phyloP scores from a whole-genome alignment of 2,113 vertebrate species.

The Xenus cinereus region DNA sequence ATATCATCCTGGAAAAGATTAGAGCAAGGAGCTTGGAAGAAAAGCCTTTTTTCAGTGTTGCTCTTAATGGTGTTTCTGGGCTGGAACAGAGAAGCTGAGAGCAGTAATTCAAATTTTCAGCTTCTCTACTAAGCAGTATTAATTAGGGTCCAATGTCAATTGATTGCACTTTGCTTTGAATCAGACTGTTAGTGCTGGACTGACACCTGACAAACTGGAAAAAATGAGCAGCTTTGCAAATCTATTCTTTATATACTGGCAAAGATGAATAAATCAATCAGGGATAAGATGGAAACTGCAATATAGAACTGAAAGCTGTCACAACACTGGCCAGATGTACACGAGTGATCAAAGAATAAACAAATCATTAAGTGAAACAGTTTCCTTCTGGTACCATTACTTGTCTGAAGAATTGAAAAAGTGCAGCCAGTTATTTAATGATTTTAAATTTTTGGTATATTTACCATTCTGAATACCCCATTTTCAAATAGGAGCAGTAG shows the following conservation, averaged over 20 bases:
- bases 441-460: neutral
- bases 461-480: fast-evolving
- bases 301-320: slow-evolving; percentile 50
- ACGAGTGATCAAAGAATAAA: slow-evolving; percentile 50
- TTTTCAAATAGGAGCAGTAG: neutral
- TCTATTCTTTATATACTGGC: slow-evolving; percentile 22
- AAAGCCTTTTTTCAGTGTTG: neutral
- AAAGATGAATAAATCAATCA: slow-evolving; percentile 49
- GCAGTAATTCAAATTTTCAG: neutral
- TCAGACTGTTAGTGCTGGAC: slow-evolving; percentile 30
- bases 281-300: slow-evolving; percentile 36
- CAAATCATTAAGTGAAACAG: slow-evolving; percentile 51
- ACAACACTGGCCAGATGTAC: slow-evolving; percentile 59
- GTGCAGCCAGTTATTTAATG: neutral
- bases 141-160: neutral
- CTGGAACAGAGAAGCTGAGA: neutral
- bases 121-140: neutral
- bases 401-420: slow-evolving; percentile 10
- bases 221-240: slow-evolving; percentile 51
- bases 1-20: neutral
- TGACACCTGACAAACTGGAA: slow-evolving; percentile 44
- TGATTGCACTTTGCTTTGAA: neutral
- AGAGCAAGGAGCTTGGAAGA: neutral
- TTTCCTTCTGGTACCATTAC: slow-evolving; percentile 26
- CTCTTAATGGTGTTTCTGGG: neutral